Evolutionary conservation across 2,888 invertebrate species (phyloP), one percentile per base, ranked within the genome.

Genomic region (Lochmaea crataegi): DNA sequence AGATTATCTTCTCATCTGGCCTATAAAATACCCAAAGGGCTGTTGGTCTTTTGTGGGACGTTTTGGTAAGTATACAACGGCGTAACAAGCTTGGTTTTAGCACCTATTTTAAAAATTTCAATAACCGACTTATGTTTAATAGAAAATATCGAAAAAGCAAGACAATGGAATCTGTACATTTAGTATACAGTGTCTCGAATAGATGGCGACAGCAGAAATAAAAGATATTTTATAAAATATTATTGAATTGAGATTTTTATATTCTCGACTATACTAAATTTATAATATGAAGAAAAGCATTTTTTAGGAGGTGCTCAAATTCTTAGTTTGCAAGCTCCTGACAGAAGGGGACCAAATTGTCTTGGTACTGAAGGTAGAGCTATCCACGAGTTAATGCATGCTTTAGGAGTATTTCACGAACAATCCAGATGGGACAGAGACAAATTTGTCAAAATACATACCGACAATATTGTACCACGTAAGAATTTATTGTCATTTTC

Each of bases 301-400:
- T 48, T n/a, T 18, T 16, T 16, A 63, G 61, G 94, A 0, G 94
- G 94, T 0, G 89, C 91, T 12, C 94, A 95, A 85, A 89, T 93
- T 3, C 88, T 95, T 0, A 92, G 93, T 1, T 85, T 95, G 57
- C 91, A 92, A 83, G 88, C 90, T 0, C 92, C 92, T 0, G 91
- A 92, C 78, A 85, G 87, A 12, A 87, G 83, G 2, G 90, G 92
- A 16, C 89, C 90, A 0, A 92, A 92, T 76, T 93, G 92, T 82
- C 88, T 92, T 61, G 91, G 91, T 58, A 89, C 86, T 42, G 91
- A 92, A 82, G 93, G 94, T 0, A 89, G 93, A 75, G 91, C 94
- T n/a, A 91, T 94, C 78, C 95, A 95, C 84, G 94, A 95, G 85
- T 85, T 94, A 48, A 91, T 94, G 90, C 95, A 94, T 82, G 92